A percentile compares a stretch with the other conserved stretches of the same genome.
phyloP scores from a whole-genome alignment of 2,797 vertebrate species.

The Phrynocephalus vlangalii region DNA sequence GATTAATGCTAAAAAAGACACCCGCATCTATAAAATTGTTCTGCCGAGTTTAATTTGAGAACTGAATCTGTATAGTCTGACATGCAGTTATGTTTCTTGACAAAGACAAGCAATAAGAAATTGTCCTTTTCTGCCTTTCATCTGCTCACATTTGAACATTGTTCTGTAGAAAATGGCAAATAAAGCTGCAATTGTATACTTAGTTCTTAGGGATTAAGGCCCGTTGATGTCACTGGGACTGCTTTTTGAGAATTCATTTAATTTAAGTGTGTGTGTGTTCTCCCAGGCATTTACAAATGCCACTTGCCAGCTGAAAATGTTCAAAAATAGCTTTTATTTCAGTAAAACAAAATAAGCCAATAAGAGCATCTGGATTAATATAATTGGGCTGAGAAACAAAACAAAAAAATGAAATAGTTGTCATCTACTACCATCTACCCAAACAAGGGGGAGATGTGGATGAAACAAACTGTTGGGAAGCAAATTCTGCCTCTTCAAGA shows the following conservation, averaged over 20 bases:
- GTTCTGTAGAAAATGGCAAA: background rate
- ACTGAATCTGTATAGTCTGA: conserved; percentile 11
- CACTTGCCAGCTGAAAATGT: background rate
- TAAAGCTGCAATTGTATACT: background rate
- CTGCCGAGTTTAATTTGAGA: conserved; percentile 30
- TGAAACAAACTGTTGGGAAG: too few relatives aligned
- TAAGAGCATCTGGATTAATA: too few relatives aligned
- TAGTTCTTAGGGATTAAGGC: background rate
- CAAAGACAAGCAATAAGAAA: conserved; percentile 22
- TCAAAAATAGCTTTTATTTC: background rate
- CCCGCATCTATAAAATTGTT: conserved; percentile 27
- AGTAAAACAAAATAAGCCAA: background rate
- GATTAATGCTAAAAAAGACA: conserved; percentile 17
- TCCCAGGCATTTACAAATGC: background rate
- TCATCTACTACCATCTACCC: too few relatives aligned
- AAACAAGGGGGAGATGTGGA: too few relatives aligned
- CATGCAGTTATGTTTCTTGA: background rate
- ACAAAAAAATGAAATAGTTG: too few relatives aligned
- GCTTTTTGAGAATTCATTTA: background rate
- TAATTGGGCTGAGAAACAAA: too few relatives aligned
- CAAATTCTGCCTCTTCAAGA: too few relatives aligned
- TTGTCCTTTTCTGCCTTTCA: background rate
- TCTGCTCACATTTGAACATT: conserved; percentile 18
- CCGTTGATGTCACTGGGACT: background rate
- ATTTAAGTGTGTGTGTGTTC: background rate